Conservation (phyloP, 2,888 invertebrate species). For the Agrotis clavis region DNA sequence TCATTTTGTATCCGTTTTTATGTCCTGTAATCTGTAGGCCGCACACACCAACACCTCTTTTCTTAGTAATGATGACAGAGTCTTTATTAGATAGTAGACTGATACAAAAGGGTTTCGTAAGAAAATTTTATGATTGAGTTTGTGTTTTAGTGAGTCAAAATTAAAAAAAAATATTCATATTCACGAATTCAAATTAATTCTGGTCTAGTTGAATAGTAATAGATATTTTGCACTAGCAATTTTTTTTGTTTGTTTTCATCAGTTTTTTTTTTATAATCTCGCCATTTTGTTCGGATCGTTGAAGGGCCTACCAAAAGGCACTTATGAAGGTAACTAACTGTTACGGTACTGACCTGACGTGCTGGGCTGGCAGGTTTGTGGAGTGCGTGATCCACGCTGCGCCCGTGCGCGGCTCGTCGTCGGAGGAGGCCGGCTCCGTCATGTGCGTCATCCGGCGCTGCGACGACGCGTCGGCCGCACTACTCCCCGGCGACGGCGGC, state of each 20-base stretch:
- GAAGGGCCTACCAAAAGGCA: background rate
- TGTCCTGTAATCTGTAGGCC: conserved; percentile 21
- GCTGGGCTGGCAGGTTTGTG: conserved; percentile 92
- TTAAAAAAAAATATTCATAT: conserved; percentile 3
- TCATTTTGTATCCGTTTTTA: conserved; percentile 5
- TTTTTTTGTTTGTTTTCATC: background rate
- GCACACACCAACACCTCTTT: background rate
- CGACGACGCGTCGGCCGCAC: conserved; percentile 92
- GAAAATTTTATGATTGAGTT: conserved; percentile 13
- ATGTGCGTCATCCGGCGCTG: conserved; percentile 92
- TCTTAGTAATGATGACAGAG: conserved; percentile 15
- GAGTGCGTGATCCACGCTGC: conserved; percentile 93
- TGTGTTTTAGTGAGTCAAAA: conserved; percentile 7
- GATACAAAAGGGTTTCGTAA: conserved; percentile 25
- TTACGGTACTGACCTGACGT: conserved; percentile 9
- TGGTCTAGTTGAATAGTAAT: background rate
- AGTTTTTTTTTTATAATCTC: background rate
- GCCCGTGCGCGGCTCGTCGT: conserved; percentile 91
- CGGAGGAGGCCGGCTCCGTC: conserved; percentile 91
- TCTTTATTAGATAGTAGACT: conserved; percentile 29
- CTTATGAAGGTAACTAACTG: background rate
- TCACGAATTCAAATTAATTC: conserved; percentile 20
- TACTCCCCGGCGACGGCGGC: conserved; percentile 87
- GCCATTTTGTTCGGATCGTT: background rate
- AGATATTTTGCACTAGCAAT: conserved; percentile 7